These are phyloP conservation scores for Sinocyclocheilus anshuiensis DNA, from an alignment of 2,113 vertebrate genomes.

Conservation along the genomic window DNA sequence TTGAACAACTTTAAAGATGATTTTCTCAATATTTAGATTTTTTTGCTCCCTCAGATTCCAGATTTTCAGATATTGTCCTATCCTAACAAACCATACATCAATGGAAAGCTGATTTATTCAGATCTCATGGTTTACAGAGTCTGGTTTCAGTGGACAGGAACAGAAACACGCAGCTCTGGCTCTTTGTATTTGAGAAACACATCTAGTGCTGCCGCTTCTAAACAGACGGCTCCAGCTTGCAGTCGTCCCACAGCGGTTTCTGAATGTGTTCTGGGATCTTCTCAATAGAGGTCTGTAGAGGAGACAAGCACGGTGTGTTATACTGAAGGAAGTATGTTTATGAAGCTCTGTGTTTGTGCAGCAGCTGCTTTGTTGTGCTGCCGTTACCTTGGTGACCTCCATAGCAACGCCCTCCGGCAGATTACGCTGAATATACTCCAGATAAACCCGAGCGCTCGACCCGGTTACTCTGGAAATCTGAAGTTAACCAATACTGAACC, in stretches of 20 bases:
- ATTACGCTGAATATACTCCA: slow-evolving; percentile 97
- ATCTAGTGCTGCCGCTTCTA: too few relatives aligned
- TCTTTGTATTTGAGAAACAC: too few relatives aligned
- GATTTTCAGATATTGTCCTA: too few relatives aligned
- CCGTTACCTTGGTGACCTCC: slow-evolving; percentile 88
- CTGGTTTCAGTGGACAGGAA: too few relatives aligned
- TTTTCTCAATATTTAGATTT: too few relatives aligned
- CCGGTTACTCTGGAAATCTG: slow-evolving; percentile 87
- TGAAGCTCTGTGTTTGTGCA: background rate
- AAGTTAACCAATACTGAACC: background rate
- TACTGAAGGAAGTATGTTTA: background rate
- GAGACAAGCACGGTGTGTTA: slow-evolving; percentile 42
- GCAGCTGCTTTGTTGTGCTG: background rate
- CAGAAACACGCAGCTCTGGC: too few relatives aligned
- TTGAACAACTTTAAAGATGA: too few relatives aligned
- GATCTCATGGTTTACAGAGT: too few relatives aligned
- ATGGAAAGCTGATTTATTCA: too few relatives aligned
- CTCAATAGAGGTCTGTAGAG: slow-evolving; percentile 81
- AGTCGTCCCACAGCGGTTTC: slow-evolving; percentile 85
- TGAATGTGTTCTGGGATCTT: slow-evolving; percentile 89
- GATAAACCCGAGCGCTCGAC: slow-evolving; percentile 86
- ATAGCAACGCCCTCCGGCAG: slow-evolving; percentile 95
- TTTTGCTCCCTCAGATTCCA: too few relatives aligned
- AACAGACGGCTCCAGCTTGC: background rate
- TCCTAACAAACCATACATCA: too few relatives aligned